These are phyloP conservation scores for Pampus argenteus DNA, from an alignment of 2,797 vertebrate species.

Conservation along the genomic window DNA sequence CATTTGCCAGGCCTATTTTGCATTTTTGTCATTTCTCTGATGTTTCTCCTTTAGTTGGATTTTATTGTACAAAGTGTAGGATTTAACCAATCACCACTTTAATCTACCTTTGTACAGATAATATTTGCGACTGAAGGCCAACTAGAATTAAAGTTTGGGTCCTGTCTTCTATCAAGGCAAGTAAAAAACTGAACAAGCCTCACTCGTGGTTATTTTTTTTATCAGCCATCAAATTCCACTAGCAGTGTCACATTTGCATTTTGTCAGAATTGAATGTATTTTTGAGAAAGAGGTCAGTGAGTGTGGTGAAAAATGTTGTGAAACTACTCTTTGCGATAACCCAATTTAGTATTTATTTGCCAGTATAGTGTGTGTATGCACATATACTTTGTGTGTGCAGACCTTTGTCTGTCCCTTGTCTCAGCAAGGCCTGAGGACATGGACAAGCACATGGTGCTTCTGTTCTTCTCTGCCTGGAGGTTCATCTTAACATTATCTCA, in stretches of 20 bases:
- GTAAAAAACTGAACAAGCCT: too few relatives aligned
- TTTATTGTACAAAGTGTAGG: not conserved
- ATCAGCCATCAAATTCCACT: not conserved
- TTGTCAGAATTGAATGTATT: not conserved
- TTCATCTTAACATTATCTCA: slow-evolving; percentile 9
- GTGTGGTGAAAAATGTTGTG: not conserved
- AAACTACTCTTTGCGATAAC: not conserved
- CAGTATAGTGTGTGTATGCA: not conserved
- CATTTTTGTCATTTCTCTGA: slow-evolving; percentile 22
- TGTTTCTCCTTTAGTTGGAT: slow-evolving; percentile 1
- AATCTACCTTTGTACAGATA: not conserved
- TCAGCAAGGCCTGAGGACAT: slow-evolving; percentile 8
- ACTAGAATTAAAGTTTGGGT: not conserved
- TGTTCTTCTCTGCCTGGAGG: slow-evolving; percentile 7
- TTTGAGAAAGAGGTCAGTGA: not conserved
- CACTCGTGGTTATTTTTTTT: not conserved
- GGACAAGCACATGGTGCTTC: slow-evolving; percentile 31
- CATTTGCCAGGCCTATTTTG: not conserved
- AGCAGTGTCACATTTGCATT: not conserved
- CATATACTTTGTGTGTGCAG: not conserved
- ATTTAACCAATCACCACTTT: not conserved
- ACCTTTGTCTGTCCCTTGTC: not conserved
- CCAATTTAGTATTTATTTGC: not conserved
- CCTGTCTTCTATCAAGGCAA: not conserved
- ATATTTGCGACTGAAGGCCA: not conserved